Evolutionary conservation across 2,888 invertebrate species (phyloP).

Genomic region (Drosophila robusta): DNA sequence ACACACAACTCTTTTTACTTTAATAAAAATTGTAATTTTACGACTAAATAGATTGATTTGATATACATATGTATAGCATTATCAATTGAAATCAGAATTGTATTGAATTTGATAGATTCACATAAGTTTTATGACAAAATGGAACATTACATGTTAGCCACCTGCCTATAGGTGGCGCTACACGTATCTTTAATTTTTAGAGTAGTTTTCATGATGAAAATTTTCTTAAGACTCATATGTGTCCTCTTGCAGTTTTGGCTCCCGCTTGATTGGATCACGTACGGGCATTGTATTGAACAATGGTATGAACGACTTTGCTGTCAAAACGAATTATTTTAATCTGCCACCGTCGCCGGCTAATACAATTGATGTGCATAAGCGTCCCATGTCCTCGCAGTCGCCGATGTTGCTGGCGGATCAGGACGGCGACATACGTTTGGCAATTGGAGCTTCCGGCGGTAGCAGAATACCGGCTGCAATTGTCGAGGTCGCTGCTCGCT

Average conservation of each 20-base stretch:
- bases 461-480: conserved; percentile 94
- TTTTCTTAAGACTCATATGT: background rate
- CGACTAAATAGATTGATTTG: too few relatives aligned
- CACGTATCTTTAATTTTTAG: too few relatives aligned
- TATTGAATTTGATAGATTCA: too few relatives aligned
- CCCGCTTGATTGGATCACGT: conserved; percentile 90
- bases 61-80: too few relatives aligned
- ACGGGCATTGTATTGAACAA: conserved; percentile 97
- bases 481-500: conserved; percentile 88
- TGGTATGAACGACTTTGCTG: conserved; percentile 98
- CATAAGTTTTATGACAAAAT: too few relatives aligned
- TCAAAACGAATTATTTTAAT: conserved; percentile 90
- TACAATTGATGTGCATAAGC: conserved; percentile 91
- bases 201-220: too few relatives aligned
- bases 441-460: conserved; percentile 95
- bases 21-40: too few relatives aligned
- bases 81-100: too few relatives aligned
- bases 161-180: too few relatives aligned
- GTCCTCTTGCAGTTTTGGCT: conserved; percentile 89
- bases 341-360: conserved; percentile 93
- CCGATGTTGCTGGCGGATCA: conserved; percentile 91
- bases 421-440: conserved; percentile 88
- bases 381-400: conserved; percentile 96
- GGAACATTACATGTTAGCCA: too few relatives aligned
- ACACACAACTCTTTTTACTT: too few relatives aligned